Conservation (phyloP, 2,113 vertebrate genomes). For the Ceyx cyanopectus region DNA sequence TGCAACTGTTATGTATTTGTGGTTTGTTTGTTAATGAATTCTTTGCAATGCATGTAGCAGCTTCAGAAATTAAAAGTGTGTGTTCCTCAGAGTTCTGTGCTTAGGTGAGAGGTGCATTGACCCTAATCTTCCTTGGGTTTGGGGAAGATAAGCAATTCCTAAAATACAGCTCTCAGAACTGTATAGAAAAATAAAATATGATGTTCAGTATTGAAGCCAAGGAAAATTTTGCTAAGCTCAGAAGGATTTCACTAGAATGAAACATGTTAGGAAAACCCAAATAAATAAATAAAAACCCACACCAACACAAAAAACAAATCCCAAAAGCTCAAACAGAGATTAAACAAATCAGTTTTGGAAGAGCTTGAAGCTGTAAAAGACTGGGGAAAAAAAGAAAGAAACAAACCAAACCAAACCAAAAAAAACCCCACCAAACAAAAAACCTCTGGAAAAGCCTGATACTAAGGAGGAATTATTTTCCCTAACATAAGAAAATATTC, state of each 20-base stretch:
- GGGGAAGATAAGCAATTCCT: not conserved
- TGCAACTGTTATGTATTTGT: not conserved
- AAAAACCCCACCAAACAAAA: no score
- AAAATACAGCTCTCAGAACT: not conserved
- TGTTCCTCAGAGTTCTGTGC: not conserved
- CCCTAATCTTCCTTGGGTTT: not conserved
- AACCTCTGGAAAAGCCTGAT: not conserved
- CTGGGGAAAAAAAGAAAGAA: not conserved
- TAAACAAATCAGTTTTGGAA: not conserved
- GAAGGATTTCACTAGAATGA: not conserved
- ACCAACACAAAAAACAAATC: not conserved
- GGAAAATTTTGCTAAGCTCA: not conserved
- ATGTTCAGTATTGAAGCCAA: not conserved
- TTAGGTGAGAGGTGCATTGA: not conserved
- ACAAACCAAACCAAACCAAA: no score
- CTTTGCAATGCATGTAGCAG: fast-evolving
- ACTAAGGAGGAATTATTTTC: not conserved
- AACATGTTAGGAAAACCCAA: not conserved
- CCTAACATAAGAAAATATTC: not conserved
- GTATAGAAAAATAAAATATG: not conserved
- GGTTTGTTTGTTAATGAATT: not conserved
- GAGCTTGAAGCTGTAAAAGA: not conserved
- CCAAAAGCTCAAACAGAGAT: not conserved
- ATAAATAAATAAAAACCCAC: not conserved
- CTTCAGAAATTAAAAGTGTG: constrained; percentile 2